Percentiles rank a stretch among this genome's conserved stretches.
phyloP scores from a whole-genome alignment of 2,888 invertebrate species.

The Thysanoteuthis rhombus region DNA sequence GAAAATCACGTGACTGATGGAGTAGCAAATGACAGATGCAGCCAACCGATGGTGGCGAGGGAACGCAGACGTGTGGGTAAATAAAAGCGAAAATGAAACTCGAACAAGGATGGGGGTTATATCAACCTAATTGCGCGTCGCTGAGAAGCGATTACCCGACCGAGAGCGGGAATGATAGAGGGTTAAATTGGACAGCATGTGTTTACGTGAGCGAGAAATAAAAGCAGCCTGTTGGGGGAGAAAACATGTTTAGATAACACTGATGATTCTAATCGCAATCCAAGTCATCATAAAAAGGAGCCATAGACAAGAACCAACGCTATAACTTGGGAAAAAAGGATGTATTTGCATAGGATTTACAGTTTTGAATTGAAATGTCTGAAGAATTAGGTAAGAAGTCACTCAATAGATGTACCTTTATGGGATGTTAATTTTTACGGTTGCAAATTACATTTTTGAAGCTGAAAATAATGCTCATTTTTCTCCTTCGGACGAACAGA shows the following conservation, averaged over 20 bases:
- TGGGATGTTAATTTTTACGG: no score
- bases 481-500: no score
- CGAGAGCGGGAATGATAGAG: not conserved
- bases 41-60: not conserved
- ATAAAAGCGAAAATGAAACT: not conserved
- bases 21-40: not conserved
- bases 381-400: not conserved
- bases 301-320: not conserved
- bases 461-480: no score
- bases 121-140: not conserved
- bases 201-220: not conserved
- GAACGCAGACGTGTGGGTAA: not conserved
- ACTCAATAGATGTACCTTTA: not conserved
- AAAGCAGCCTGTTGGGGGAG: not conserved
- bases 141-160: not conserved
- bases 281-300: not conserved
- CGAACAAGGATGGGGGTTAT: not conserved
- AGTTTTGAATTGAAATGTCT: not conserved
- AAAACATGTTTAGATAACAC: not conserved
- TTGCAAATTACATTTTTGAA: no score
- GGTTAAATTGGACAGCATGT: not conserved
- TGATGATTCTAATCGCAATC: not conserved
- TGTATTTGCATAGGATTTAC: not conserved
- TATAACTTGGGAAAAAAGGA: not conserved
- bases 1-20: not conserved